A percentile compares a stretch with the other conserved stretches of the same genome.
Conservation (phyloP, 2,888 invertebrate species). For the Phengaris arion region DNA sequence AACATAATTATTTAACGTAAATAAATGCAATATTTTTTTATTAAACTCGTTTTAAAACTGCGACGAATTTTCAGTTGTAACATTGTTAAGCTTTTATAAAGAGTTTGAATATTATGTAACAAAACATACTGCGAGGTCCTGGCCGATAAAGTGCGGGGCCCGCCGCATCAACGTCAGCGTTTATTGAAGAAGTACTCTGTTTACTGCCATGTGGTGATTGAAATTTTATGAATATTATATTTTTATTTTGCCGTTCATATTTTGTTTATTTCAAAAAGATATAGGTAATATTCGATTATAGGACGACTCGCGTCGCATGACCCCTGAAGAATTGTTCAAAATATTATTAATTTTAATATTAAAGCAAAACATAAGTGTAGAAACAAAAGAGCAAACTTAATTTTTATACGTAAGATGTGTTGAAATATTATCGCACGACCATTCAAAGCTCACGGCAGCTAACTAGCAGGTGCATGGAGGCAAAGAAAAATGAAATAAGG, state of each 20-base stretch:
- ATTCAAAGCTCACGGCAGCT: slow-evolving; percentile 66
- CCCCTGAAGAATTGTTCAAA: slow-evolving; percentile 1
- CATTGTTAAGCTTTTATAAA: neutral
- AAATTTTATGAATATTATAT: neutral
- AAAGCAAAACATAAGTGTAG: neutral
- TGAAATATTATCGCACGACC: slow-evolving; percentile 53
- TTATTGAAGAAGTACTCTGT: slow-evolving; percentile 18
- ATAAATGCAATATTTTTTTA: too few relatives aligned
- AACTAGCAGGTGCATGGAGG: slow-evolving; percentile 75
- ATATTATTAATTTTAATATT: neutral
- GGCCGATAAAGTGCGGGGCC: neutral
- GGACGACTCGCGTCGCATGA: neutral
- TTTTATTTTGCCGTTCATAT: neutral
- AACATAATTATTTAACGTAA: too few relatives aligned
- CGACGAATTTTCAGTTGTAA: neutral
- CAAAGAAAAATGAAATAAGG: slow-evolving; percentile 77
- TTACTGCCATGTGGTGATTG: neutral
- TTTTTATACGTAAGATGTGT: slow-evolving; percentile 48
- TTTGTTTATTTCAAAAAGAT: neutral
- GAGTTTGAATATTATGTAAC: neutral
- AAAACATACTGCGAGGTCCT: neutral
- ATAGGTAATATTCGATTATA: neutral
- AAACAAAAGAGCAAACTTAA: slow-evolving; percentile 9
- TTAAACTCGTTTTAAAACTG: too few relatives aligned
- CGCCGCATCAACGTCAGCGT: slow-evolving; percentile 12